phyloP scores from a whole-genome alignment of 2,888 invertebrate species.

The Epinotia ramella region DNA sequence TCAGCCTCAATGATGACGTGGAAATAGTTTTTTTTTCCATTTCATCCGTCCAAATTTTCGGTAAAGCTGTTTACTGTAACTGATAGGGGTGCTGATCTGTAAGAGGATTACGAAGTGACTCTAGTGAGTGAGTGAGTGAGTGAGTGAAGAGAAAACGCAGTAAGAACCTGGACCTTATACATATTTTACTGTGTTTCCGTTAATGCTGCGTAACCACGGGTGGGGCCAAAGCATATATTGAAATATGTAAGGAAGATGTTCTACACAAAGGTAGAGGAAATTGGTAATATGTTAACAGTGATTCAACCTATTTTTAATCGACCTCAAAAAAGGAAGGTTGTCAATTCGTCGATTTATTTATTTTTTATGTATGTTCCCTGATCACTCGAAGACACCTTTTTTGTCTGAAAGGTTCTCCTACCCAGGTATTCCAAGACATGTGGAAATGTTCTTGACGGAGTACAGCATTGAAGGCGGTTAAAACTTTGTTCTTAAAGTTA shows the following conservation, averaged over 20 bases:
- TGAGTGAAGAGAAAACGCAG: not conserved
- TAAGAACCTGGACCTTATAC: not conserved
- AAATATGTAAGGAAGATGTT: not conserved
- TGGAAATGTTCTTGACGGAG: no score
- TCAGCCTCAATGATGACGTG: not conserved
- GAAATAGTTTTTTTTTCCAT: not conserved
- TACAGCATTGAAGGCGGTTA: no score
- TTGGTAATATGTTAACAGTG: not conserved
- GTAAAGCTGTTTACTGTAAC: not conserved
- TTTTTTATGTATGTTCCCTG: no score
- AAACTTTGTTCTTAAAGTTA: no score
- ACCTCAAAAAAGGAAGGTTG: no score
- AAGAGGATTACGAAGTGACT: not conserved
- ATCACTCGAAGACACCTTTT: no score
- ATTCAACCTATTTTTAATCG: no score
- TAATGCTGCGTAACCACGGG: not conserved
- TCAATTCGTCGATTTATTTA: no score
- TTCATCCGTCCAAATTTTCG: not conserved
- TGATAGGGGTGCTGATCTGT: not conserved
- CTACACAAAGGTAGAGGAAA: not conserved
- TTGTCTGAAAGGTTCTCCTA: no score
- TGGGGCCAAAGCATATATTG: not conserved
- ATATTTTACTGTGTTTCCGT: not conserved
- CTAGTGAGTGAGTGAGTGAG: no score
- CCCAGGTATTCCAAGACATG: no score